These are phyloP conservation scores for Pseudomyrmex gracilis DNA, from an alignment of 1,140 invertebrate genomes.

Conservation along the genomic window DNA sequence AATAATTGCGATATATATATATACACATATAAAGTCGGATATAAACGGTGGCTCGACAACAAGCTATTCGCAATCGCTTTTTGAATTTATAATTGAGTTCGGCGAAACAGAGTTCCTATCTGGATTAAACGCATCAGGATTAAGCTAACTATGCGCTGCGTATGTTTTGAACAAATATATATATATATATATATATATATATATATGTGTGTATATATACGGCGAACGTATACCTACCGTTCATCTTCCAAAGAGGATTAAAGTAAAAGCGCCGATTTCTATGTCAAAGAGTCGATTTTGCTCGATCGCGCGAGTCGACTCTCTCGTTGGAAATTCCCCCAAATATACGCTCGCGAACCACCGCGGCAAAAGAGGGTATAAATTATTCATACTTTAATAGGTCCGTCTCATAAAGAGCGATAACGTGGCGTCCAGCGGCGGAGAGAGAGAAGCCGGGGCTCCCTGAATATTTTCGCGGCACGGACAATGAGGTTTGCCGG, in stretches of 20 bases:
- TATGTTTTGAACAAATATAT: constrained; percentile 11
- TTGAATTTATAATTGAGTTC: constrained; percentile 55
- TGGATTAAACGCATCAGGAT: constrained; percentile 49
- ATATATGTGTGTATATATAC: neutral
- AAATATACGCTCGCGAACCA: constrained; percentile 35
- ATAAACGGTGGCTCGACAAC: neutral
- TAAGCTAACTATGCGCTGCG: constrained; percentile 27
- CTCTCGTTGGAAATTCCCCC: constrained; percentile 44
- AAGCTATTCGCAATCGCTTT: constrained; percentile 42
- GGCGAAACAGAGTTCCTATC: constrained; percentile 36
- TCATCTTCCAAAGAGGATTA: constrained; percentile 40
- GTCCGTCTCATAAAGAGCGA: constrained; percentile 57
- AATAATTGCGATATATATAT: neutral
- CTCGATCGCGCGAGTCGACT: constrained; percentile 32
- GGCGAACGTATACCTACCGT: constrained; percentile 9
- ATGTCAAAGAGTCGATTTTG: constrained; percentile 50
- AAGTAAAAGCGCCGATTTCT: constrained; percentile 40
- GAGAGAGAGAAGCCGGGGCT: constrained; percentile 1
- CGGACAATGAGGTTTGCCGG: constrained; percentile 69
- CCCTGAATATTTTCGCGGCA: constrained; percentile 65
- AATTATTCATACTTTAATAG: constrained; percentile 74
- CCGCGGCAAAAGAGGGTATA: constrained; percentile 31
- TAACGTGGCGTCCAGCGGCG: constrained; percentile 58
- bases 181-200: neutral
- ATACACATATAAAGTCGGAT: neutral